Base-by-base conservation (phyloP, 2,888 invertebrate species). In the Trissoscelio sp. region DNA sequence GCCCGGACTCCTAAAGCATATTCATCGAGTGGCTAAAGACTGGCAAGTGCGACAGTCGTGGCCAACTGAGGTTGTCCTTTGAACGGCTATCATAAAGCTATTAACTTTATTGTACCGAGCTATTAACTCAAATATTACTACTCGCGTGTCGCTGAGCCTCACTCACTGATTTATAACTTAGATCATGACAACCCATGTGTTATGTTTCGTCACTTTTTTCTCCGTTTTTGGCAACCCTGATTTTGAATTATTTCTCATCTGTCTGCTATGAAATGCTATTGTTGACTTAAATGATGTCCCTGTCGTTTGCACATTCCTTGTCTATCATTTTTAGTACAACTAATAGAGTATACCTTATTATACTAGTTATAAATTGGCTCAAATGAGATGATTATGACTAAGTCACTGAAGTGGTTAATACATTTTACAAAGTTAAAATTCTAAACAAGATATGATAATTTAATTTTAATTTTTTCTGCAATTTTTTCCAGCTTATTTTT, bases 51-150 rank as follows among this genome's bases (percentile, higher is more conserved):
- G 81, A 66, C 82, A 66, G 82, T 78, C 81, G 53, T 39, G 60
- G 75, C 55, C 75, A 75, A 72, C 64, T 60, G 73, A 79, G 73
- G 44, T 74, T 83, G 86, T 85, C 86, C 86, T 84, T 83, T 86
- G 87, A 85, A 87, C 85, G 86, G 88, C 89, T 89, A 89, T 90
- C 89, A 88, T 89, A 88, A 91, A 91, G 89, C 91, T 88, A 91
- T 91, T 91, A 91, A 91, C 88, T 91, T 91, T 91, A 91, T 91
- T 91, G 89, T 89, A 89, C 88, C 85, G 86, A 87, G 89, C 89
- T 88, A 90, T 91, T 91, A 90, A 91, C 89, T 90, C 88, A 90
- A 90, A 89, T 90, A 90, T 91, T 90, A 90, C 89, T 89, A 89
- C 89, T 90, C 88, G 88, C 90, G 90, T 91, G 90, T 90, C 91